These are phyloP conservation scores for Scophthalmus maximus DNA, from an alignment of 2,113 vertebrate genomes.

Conservation along the genomic window DNA sequence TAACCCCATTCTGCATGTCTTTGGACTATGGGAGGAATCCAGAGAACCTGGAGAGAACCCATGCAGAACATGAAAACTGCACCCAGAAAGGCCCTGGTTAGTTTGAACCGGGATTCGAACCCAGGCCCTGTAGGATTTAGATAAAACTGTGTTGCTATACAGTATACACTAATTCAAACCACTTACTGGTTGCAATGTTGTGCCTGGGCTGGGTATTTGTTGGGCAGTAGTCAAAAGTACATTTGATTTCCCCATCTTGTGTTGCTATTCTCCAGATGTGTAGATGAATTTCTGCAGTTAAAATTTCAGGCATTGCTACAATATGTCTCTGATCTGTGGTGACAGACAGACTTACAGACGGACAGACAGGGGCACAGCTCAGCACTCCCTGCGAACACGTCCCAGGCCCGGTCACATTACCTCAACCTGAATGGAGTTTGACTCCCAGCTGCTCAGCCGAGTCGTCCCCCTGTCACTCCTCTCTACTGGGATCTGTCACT, in stretches of 20 bases:
- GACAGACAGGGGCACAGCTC: conserved; percentile 21
- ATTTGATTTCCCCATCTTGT: conserved; percentile 1
- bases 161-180: too few relatives aligned
- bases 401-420: conserved; percentile 54
- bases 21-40: too few relatives aligned
- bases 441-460: conserved; percentile 56
- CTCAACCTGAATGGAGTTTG: conserved; percentile 63
- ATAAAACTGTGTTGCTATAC: too few relatives aligned
- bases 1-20: too few relatives aligned
- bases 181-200: too few relatives aligned
- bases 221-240: neutral
- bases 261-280: neutral
- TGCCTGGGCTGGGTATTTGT: too few relatives aligned
- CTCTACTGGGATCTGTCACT: conserved; percentile 65
- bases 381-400: conserved; percentile 42
- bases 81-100: too few relatives aligned
- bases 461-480: conserved; percentile 65
- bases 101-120: too few relatives aligned
- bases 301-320: conserved; percentile 37
- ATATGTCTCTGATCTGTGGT: too few relatives aligned
- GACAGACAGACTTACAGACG: conserved; percentile 41
- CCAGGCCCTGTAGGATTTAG: too few relatives aligned
- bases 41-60: too few relatives aligned
- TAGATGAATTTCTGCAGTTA: conserved; percentile 23
- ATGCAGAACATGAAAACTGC: too few relatives aligned